These are phyloP conservation scores for Vidua macroura DNA, from an alignment of 2,113 vertebrate species.

Conservation along the genomic window DNA sequence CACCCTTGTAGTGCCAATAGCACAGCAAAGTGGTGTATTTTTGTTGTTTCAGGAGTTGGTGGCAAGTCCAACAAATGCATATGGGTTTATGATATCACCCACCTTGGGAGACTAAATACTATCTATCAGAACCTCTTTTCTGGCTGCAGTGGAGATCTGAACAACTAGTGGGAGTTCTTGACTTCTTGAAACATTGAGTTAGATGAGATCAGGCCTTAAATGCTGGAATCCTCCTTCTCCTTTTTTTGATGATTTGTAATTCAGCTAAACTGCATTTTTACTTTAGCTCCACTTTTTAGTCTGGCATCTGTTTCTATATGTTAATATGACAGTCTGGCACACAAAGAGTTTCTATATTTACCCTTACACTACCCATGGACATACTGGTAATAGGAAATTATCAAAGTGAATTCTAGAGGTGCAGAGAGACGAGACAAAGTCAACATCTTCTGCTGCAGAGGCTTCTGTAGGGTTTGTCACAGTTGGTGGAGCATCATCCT, in stretches of 20 bases:
- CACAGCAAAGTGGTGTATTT: neutral
- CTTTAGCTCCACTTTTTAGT: neutral
- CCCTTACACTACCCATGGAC: neutral
- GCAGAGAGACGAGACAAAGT: neutral
- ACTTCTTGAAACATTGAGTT: neutral
- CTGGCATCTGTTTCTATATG: neutral
- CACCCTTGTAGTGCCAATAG: neutral
- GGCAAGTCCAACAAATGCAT: neutral
- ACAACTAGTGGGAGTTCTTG: neutral
- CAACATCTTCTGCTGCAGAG: neutral
- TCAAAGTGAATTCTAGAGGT: neutral
- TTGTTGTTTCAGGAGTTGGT: neutral
- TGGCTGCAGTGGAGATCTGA: neutral
- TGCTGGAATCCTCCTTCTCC: neutral
- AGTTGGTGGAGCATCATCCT: neutral
- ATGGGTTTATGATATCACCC: neutral
- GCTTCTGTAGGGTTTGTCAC: neutral
- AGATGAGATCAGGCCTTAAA: neutral
- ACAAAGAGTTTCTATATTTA: neutral
- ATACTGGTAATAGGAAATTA: neutral
- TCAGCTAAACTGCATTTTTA: neutral
- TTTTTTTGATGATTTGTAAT: neutral
- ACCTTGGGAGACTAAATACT: neutral
- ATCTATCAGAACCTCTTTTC: neutral
- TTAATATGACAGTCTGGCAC: neutral